phyloP scores from a whole-genome alignment of 1,140 invertebrate species.

The Eumeta japonica region DNA sequence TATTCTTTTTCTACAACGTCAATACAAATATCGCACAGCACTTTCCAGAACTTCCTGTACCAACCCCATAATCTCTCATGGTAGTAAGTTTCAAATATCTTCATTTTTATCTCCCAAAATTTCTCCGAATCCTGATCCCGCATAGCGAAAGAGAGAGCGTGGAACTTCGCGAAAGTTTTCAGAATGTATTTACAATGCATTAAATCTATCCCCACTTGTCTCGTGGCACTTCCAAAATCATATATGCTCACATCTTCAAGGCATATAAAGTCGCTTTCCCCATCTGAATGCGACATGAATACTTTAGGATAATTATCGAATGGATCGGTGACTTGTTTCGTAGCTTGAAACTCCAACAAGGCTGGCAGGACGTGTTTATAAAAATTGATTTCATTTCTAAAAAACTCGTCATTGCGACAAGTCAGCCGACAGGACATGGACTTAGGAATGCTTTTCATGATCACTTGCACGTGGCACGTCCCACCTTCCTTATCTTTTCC shows the following conservation, averaged over 20 bases:
- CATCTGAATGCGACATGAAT: conserved; percentile 59
- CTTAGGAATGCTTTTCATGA: conserved; percentile 65
- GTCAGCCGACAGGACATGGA: conserved; percentile 63
- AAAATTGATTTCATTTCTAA: conserved; percentile 67
- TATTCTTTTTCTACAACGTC: conserved; percentile 66
- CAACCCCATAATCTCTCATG: conserved; percentile 58
- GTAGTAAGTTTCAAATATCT: conserved; percentile 62
- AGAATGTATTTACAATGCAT: conserved; percentile 57
- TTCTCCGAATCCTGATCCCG: conserved; percentile 62
- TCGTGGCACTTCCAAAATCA: conserved; percentile 52
- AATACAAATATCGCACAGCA: conserved; percentile 55
- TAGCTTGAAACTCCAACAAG: conserved; percentile 55
- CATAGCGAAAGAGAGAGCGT: conserved; percentile 68
- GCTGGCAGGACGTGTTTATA: conserved; percentile 61
- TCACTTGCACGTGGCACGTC: conserved; percentile 46
- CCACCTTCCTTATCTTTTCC: conserved; percentile 36
- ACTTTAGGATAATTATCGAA: conserved; percentile 59
- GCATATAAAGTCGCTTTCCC: conserved; percentile 65
- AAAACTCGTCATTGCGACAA: conserved; percentile 67
- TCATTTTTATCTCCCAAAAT: conserved; percentile 50
- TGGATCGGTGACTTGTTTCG: conserved; percentile 44
- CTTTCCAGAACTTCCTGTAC: conserved; percentile 63
- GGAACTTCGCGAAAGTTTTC: conserved; percentile 64
- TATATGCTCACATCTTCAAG: conserved; percentile 63
- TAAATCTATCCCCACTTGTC: conserved; percentile 57